Evolutionary conservation across 2,113 vertebrate genomes (phyloP).

Genomic region (Amphilophus citrinellus): DNA sequence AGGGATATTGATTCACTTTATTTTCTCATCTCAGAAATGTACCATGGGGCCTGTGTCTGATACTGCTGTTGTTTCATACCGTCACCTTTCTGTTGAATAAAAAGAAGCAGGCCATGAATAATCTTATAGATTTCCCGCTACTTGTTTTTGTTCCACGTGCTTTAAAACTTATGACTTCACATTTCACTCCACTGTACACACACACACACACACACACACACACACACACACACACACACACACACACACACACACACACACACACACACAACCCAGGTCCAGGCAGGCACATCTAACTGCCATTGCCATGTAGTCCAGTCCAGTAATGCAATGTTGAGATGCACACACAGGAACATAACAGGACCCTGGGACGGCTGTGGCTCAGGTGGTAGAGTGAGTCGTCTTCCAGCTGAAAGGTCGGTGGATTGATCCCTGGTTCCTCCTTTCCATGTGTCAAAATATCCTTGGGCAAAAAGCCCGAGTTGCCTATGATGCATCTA

Average conservation of each 20-base stretch:
- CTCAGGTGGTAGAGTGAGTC: rapidly evolving
- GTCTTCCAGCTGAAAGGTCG: neutral
- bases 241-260: neutral
- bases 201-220: neutral
- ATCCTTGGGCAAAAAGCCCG: rapidly evolving
- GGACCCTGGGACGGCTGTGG: neutral
- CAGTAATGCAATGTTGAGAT: slow-evolving; percentile 17
- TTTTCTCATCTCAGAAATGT: slow-evolving; percentile 59
- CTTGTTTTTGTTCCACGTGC: slow-evolving; percentile 30
- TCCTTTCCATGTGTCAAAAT: neutral
- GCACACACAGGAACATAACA: slow-evolving; percentile 18
- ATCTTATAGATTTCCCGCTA: slow-evolving; percentile 27
- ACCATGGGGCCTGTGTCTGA: slow-evolving; percentile 20
- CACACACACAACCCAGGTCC: neutral
- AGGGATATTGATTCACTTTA: slow-evolving; percentile 60
- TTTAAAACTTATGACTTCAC: slow-evolving; percentile 6
- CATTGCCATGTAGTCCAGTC: slow-evolving; percentile 15
- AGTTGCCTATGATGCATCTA: neutral
- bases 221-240: neutral
- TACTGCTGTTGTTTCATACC: neutral
- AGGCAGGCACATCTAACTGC: slow-evolving; percentile 8
- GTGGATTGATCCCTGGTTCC: neutral
- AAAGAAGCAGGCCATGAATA: slow-evolving; percentile 40
- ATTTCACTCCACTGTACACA: neutral
- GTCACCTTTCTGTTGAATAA: slow-evolving; percentile 11